Base-by-base conservation (phyloP, 2,113 vertebrate genomes). In the Pogonocichla stellata region DNA sequence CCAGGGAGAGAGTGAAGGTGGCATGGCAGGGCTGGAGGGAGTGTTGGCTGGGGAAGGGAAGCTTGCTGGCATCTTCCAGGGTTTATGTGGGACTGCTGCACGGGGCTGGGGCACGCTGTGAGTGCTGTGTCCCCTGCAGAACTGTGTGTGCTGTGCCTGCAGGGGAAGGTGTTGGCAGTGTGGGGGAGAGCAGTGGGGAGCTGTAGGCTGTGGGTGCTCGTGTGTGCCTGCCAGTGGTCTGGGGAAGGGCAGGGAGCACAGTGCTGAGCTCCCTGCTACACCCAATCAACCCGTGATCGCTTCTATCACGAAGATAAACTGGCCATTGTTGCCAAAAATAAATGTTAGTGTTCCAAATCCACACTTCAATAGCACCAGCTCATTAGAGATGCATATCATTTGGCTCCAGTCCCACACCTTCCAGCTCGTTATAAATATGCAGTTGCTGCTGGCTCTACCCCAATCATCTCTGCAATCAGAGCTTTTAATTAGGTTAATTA, bases 401-500 rank as follows among this genome's bases (percentile, higher is more conserved):
- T 99, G 99, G 99, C 99, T 98, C 96, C 96, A 97, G 98, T 99
- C 99, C 99, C 99, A 98, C 98, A 99, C 98, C 99, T 99, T 99
- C 98, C 98, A 98, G 98, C 98, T 99, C 98, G 98, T 99, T 99
- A 99, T 98, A 98, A 98, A 98, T 98, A 98, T 98, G 98, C 98
- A 98, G 98, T 98, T 98, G 98, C 99, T 99, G 98, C 98, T 98
- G 99, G 99, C 98, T 96, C 98, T 98, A 96, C 98, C 98, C 98
- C 98, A 99, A 99, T 99, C 99, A 99, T 98, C 99, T 98, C 99
- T 98, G 99, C 99, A 99, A 99, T 99, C 99, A 99, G 99, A 99
- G 99, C 98, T 98, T 99, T 99, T 99, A 99, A 99, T 99, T 99
- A 99, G 99, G 99, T 99, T 99, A 99, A 99, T 99, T 99, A 99